These are phyloP conservation scores for Aurelia aurita DNA, from an alignment of 30 jellyfish, hydroid and myxozoan genomes.

Conservation along the genomic window DNA sequence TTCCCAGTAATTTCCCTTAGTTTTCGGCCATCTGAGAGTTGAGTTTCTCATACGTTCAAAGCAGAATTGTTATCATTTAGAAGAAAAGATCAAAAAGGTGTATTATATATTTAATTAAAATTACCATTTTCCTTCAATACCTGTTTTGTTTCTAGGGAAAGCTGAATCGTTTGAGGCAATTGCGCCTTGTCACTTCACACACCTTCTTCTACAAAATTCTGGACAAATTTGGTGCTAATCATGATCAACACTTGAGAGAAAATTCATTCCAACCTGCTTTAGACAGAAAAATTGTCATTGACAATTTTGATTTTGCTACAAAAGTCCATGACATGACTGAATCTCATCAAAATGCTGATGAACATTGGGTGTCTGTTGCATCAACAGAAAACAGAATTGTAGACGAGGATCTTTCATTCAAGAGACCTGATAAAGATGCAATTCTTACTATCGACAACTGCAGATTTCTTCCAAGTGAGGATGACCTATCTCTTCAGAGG, in stretches of 20 bases:
- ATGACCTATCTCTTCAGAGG: constrained; percentile 3
- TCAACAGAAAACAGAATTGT: constrained; percentile 16
- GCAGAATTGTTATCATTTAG: too few species aligned
- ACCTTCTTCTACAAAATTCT: too few species aligned
- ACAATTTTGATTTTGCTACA: constrained; percentile 8
- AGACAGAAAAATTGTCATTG: not conserved
- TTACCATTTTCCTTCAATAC: too few species aligned
- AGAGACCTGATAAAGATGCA: constrained; percentile 7
- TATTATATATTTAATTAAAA: too few species aligned
- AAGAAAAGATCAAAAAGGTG: too few species aligned
- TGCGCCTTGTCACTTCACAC: constrained; percentile 29
- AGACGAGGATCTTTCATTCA: not conserved
- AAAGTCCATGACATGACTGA: constrained; percentile 21
- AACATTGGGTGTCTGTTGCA: constrained; percentile 12
- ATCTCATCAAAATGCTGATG: constrained; percentile 10
- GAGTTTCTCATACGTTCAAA: not conserved
- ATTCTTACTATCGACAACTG: not conserved
- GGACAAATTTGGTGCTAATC: too few species aligned
- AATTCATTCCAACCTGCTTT: not conserved
- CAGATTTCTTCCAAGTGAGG: constrained; percentile 14
- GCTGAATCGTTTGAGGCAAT: constrained; percentile 20
- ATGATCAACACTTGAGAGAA: constrained; percentile 22
- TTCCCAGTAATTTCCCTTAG: not conserved
- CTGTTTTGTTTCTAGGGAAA: constrained; percentile 22
- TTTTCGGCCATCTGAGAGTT: not conserved